Percentiles rank a stretch among this genome's conserved stretches.
These are phyloP conservation scores for Callinectes sapidus DNA, from an alignment of 2,888 invertebrate genomes.

Conservation along the genomic window DNA sequence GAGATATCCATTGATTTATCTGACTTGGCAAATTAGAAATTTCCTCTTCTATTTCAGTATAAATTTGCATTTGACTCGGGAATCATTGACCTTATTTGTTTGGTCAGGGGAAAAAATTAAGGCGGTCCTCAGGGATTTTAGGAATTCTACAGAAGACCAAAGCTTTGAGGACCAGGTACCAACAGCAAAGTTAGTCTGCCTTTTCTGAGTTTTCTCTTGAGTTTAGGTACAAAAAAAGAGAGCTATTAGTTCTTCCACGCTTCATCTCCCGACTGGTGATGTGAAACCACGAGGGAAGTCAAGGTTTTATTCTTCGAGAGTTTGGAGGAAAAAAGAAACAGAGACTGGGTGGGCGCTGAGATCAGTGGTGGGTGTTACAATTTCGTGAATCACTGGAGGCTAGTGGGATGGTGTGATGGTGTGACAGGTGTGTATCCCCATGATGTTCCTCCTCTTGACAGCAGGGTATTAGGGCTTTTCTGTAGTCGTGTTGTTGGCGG, in stretches of 20 bases:
- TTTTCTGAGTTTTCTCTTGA: not conserved
- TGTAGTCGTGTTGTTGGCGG: not conserved
- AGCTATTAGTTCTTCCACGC: not conserved
- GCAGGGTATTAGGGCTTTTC: not conserved
- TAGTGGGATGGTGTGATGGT: not conserved
- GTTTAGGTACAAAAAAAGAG: not conserved
- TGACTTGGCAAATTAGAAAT: not conserved
- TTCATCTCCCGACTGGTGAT: not conserved
- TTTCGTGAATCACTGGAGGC: not conserved
- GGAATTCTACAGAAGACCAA: not conserved
- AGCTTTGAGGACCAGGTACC: not conserved
- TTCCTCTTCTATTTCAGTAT: not conserved
- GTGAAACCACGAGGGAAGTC: not conserved
- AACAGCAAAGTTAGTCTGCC: not conserved
- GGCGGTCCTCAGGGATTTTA: not conserved
- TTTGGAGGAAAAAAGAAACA: not conserved
- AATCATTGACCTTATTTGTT: not conserved
- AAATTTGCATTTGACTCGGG: not conserved
- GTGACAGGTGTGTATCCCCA: not conserved
- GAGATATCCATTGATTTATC: not conserved
- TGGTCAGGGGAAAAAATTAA: not conserved
- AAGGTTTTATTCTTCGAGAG: not conserved
- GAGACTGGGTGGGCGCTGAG: not conserved
- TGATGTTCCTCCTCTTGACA: not conserved
- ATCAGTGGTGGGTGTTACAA: not conserved